These are phyloP conservation scores for Bombus huntii DNA, from an alignment of 1,140 invertebrate species.

Conservation along the genomic window DNA sequence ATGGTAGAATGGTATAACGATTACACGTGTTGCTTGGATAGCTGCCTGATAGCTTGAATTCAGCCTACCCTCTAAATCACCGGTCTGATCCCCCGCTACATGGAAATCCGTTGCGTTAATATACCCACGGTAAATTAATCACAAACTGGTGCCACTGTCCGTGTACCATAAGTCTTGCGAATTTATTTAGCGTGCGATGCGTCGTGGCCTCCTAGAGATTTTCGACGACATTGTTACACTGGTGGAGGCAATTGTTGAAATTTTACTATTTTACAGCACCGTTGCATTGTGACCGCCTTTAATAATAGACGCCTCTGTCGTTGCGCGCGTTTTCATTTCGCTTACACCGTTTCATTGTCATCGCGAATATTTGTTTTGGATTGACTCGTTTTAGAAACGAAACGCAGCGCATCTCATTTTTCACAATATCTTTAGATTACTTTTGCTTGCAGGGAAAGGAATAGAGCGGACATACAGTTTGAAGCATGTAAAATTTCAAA, in stretches of 20 bases:
- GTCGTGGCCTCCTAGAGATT: neutral
- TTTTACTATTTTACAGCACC: conserved; percentile 10
- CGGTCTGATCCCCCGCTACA: conserved; percentile 29
- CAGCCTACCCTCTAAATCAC: conserved; percentile 53
- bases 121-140: conserved; percentile 47
- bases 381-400: too few species aligned
- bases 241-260: neutral
- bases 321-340: neutral
- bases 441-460: neutral
- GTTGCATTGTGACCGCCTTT: neutral
- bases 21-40: conserved; percentile 53
- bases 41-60: conserved; percentile 51
- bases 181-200: conserved; percentile 17
- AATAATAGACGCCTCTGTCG: neutral
- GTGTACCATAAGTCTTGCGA: neutral
- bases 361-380: neutral
- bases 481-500: too few species aligned
- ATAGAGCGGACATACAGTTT: too few species aligned
- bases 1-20: neutral
- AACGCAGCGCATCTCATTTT: neutral
- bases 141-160: neutral
- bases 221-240: neutral
- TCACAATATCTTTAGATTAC: neutral
- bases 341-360: neutral
- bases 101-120: conserved; percentile 47